Base-by-base conservation (phyloP, 2,113 vertebrate species). In the Nothoprocta perdicaria region DNA sequence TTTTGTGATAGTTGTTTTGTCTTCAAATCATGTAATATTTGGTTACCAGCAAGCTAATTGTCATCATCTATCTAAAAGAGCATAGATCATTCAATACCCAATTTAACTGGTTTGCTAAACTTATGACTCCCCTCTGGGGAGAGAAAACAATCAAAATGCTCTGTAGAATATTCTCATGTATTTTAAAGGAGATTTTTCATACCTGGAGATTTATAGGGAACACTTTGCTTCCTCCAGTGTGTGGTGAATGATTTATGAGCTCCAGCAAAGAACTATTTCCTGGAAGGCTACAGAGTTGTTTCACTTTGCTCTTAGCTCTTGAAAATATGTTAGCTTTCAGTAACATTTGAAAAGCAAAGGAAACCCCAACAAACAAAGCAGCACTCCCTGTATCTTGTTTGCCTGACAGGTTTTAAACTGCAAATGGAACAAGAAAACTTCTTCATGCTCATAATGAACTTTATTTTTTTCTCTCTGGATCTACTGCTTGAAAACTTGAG, bases 1-100 rank as follows among this genome's bases (percentile, higher is more conserved):
- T 90, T 90, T 95, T 85, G 72, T 55, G 46, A 78, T 38, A 81
- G 24, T 10, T 94, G 27, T 33, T 86, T 93, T 86, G 21, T 95
- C 77, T 95, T 79, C 17, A 60, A 76, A 82, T 76, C 84, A 2
- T 84, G 27, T 55, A 58, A 31, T 46, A 61, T 58, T 72, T 72
- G 66, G 48, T 86, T 69, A 60, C 38, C 58, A 19, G 80, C 21
- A 91, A 41, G 69, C 18, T 79, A 94, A 33, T 40, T 81, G 58
- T 91, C 5, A 18, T 66, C 86, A 74, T 19, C 35, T 75, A 38
- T 82, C 24, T 68, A 57, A 95, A 89, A 82, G 65, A 82, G 27
- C 52, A 76, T 15, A 88, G 80, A 69, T 84, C 82, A 60, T 89
- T 95, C 53, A 92, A 71, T 58, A 83, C 60, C 41, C 63, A 61